These are phyloP conservation scores for Diachasmimorpha longicaudata DNA, from an alignment of 1,140 invertebrate species.

Conservation along the genomic window DNA sequence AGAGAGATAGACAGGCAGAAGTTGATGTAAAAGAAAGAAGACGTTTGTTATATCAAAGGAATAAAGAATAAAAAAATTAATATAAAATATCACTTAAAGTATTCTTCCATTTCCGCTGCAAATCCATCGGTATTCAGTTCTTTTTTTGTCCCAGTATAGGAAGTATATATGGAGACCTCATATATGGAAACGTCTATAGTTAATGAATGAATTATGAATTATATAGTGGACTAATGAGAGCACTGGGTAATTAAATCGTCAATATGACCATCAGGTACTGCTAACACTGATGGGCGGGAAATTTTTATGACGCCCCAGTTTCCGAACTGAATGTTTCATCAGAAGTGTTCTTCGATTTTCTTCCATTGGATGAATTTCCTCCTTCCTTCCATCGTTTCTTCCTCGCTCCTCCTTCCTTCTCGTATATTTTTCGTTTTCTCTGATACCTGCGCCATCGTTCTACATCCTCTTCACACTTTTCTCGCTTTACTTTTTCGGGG, in stretches of 20 bases:
- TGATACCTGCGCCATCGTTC: neutral
- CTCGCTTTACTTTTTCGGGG: neutral
- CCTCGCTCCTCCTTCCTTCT: neutral
- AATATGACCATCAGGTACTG: neutral
- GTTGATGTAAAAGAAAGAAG: too few relatives aligned
- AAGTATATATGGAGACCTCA: too few relatives aligned
- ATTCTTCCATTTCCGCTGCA: too few relatives aligned
- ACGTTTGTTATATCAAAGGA: too few relatives aligned
- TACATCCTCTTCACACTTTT: neutral
- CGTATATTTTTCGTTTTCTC: neutral
- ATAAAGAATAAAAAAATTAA: too few relatives aligned
- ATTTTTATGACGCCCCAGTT: constrained; percentile 53
- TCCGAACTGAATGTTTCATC: constrained; percentile 55
- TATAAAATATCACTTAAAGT: too few relatives aligned
- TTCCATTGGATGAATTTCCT: neutral
- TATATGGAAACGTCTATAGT: too few relatives aligned
- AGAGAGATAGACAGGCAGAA: too few relatives aligned
- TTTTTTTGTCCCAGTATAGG: too few relatives aligned
- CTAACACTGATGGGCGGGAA: constrained; percentile 47
- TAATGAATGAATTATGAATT: neutral
- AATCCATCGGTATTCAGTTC: too few relatives aligned
- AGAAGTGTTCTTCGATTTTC: constrained; percentile 24
- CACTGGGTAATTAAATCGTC: neutral
- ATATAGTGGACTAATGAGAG: neutral
- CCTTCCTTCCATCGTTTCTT: neutral